Evolutionary conservation across 2,888 invertebrate species (phyloP).

Genomic region (Drosophila birchii): DNA sequence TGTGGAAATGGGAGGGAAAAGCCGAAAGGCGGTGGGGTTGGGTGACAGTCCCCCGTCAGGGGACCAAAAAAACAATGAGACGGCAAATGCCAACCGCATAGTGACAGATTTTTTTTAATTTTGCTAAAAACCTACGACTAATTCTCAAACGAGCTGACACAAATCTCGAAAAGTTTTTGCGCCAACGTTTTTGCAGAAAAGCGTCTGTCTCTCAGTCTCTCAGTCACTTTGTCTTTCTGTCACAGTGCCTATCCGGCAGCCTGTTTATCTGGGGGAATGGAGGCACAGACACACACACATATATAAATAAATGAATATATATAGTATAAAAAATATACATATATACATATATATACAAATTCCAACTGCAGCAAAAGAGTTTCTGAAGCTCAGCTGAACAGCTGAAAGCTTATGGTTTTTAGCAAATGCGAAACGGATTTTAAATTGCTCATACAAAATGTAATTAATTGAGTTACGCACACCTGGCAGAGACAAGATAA

Average conservation of each 20-base stretch:
- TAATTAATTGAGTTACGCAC: conserved; percentile 12
- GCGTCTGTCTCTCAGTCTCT: conserved; percentile 25
- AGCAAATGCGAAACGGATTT: conserved; percentile 12
- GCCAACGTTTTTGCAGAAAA: conserved; percentile 63
- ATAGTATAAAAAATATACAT: not conserved
- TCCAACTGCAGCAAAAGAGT: conserved; percentile 40
- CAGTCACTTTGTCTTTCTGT: conserved; percentile 29
- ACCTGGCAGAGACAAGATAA: conserved; percentile 5
- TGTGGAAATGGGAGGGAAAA: conserved; percentile 1
- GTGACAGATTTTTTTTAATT: conserved; percentile 76
- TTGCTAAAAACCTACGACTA: conserved; percentile 78
- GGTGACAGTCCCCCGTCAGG: conserved; percentile 17
- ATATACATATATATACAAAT: conserved; percentile 3
- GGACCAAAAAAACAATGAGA: conserved; percentile 66
- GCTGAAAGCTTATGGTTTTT: conserved; percentile 26
- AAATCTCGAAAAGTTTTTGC: conserved; percentile 73
- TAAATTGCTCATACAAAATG: conserved; percentile 3
- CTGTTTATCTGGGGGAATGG: conserved; percentile 26
- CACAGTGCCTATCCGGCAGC: conserved; percentile 30
- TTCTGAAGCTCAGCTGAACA: conserved; percentile 24
- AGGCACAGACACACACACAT: not conserved
- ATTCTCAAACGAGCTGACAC: conserved; percentile 81
- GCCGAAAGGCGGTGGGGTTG: not conserved
- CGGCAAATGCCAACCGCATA: conserved; percentile 69
- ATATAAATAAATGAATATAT: conserved; percentile 20